Base-by-base conservation (phyloP, 2,888 invertebrate genomes). In the Agrochola litura region DNA sequence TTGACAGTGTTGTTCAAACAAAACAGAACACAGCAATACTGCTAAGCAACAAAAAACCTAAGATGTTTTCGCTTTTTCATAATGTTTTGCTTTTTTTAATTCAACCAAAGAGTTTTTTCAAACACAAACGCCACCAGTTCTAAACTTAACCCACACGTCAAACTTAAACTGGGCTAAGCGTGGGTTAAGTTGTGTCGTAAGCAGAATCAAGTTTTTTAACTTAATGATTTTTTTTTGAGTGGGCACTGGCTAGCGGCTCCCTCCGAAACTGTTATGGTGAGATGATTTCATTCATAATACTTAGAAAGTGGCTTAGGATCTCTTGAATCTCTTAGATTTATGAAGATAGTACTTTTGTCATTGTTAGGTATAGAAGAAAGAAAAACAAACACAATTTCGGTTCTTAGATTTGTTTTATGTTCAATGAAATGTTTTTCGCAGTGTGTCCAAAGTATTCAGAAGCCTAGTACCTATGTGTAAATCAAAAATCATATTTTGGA, bases 121-220 rank as follows among this genome's bases (percentile, higher is more conserved):
- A 67, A 16, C 2, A 22, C 8, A 74, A 58, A 77, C 83, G 85
- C 85, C 56, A 22, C 1, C 9, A 46, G 49, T 83, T 85, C 80
- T 2, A 81, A 46, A 79, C 89, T 90, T 92, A 77, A 2, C 70
- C 93, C 93, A 90, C 56, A 84, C 83, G 9, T 56, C 49, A 73
- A 83, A 82, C 81, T 89, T 88, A 81, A 93, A 92, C 89, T 93
- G 90, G 94, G 94, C 90, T 92, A 89, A 87, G 95, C 95, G 95
- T 95, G 94, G 95, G 95, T 90, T 86, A 89, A 86, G 89, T 83
- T 84, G 89, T 94, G 92, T 93, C 91, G 94, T 90, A 95, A 95
- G 91, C 89, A 85, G 86, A 91, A 90, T 91, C 94, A 89, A 91
- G 92, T 92, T 93, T 92, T 78, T 91, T 90, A 90, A 92, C 91